phyloP scores from a whole-genome alignment of 2,888 invertebrate genomes.

The Herminia tarsipennalis region DNA sequence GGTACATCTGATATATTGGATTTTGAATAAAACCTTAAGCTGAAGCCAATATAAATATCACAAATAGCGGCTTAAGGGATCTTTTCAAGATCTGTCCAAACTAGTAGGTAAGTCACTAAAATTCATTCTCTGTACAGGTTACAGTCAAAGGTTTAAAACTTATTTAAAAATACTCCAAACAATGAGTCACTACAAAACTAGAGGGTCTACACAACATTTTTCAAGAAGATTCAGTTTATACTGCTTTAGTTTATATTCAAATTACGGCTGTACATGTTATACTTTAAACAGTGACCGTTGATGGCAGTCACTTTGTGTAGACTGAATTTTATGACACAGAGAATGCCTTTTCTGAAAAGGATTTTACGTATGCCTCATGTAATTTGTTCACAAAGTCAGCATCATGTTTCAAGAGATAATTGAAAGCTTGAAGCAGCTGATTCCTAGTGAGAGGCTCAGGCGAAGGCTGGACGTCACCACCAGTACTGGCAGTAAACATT shows the following conservation, averaged over 20 bases:
- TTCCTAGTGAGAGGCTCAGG: constrained; percentile 93
- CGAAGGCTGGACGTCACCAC: constrained; percentile 69
- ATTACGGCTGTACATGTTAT: constrained; percentile 79
- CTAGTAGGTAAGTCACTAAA: constrained; percentile 66
- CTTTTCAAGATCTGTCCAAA: constrained; percentile 56
- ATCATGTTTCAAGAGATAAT: constrained; percentile 94
- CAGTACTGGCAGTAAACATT: constrained; percentile 90
- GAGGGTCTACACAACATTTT: constrained; percentile 74
- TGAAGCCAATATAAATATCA: constrained; percentile 76
- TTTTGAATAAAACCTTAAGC: constrained; percentile 57
- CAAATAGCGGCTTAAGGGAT: constrained; percentile 72
- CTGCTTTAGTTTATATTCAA: constrained; percentile 63
- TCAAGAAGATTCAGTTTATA: constrained; percentile 67
- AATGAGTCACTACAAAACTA: constrained; percentile 76
- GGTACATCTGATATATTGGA: constrained; percentile 45
- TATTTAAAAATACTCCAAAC: constrained; percentile 81
- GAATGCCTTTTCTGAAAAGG: constrained; percentile 88
- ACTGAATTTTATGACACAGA: constrained; percentile 79
- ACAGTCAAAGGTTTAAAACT: constrained; percentile 81
- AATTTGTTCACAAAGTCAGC: constrained; percentile 94
- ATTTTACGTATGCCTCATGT: constrained; percentile 96
- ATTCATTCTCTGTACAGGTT: constrained; percentile 78
- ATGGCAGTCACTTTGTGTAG: constrained; percentile 56
- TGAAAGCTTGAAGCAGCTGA: constrained; percentile 95
- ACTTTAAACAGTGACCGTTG: constrained; percentile 50